Conservation (phyloP, 2,888 invertebrate genomes). For the Temnothorax rugatulus region DNA sequence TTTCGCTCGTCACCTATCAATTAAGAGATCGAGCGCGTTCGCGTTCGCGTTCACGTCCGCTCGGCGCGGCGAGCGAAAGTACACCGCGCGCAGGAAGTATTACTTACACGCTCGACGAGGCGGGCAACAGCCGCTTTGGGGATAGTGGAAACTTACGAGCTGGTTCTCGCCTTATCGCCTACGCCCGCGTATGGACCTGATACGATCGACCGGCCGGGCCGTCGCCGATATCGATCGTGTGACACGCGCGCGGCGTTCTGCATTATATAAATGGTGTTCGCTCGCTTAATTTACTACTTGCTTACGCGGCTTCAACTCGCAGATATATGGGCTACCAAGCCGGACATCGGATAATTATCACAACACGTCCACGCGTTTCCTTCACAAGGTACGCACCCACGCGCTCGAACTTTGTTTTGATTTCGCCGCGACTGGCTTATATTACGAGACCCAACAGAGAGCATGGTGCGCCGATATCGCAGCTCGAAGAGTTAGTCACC, state of each 20-base stretch:
- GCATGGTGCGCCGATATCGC: constrained; percentile 46
- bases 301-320: constrained; percentile 56
- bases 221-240: constrained; percentile 69
- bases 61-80: constrained; percentile 14
- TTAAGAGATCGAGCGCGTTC: constrained; percentile 66
- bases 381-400: constrained; percentile 30
- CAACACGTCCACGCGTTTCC: constrained; percentile 47
- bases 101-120: constrained; percentile 59
- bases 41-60: constrained; percentile 9
- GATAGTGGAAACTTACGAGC: constrained; percentile 72
- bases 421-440: constrained; percentile 25
- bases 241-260: constrained; percentile 40
- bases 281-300: constrained; percentile 50
- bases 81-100: constrained; percentile 35
- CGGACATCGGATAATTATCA: constrained; percentile 70
- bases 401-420: constrained; percentile 28
- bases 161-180: constrained; percentile 73
- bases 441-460: constrained; percentile 48
- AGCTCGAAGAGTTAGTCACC: constrained; percentile 68
- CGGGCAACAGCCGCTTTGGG: constrained; percentile 68
- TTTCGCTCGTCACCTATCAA: constrained; percentile 63
- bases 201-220: constrained; percentile 69
- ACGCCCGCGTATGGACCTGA: constrained; percentile 73
- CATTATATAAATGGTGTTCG: not conserved
- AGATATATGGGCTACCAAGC: constrained; percentile 66